Evolutionary conservation across 2,113 vertebrate species (phyloP).

Genomic region (Mugil cephalus): DNA sequence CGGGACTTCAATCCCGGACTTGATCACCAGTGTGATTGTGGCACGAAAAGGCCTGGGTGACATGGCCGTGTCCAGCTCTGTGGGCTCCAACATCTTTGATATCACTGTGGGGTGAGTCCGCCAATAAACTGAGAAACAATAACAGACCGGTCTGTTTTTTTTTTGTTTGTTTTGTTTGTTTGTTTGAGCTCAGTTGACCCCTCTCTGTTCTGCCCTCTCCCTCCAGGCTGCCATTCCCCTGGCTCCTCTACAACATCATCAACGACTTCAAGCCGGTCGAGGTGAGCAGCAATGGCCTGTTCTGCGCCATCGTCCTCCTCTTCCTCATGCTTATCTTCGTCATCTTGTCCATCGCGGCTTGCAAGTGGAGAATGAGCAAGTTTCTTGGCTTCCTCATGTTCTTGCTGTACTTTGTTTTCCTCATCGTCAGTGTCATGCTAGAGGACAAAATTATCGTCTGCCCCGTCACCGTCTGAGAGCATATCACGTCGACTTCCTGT

Average conservation of each 20-base stretch:
- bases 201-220: neutral
- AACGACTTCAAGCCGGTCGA: constrained; percentile 75
- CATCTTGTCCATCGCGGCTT: constrained; percentile 82
- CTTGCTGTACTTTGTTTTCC: constrained; percentile 84
- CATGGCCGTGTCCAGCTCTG: constrained; percentile 87
- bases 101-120: constrained; percentile 84
- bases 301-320: constrained; percentile 86
- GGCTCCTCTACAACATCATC: constrained; percentile 77
- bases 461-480: constrained; percentile 77
- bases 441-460: constrained; percentile 83
- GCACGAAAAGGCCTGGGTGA: constrained; percentile 85
- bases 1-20: constrained; percentile 84
- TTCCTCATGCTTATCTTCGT: constrained; percentile 87
- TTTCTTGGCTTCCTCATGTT: constrained; percentile 81
- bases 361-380: constrained; percentile 86
- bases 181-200: neutral
- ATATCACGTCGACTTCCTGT: neutral
- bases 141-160: no score
- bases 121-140: neutral
- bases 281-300: constrained; percentile 86
- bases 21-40: constrained; percentile 86
- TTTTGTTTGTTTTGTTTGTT: no score
- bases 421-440: constrained; percentile 84
- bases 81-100: constrained; percentile 87
- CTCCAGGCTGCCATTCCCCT: constrained; percentile 82